Conservation (phyloP, 2,113 vertebrate genomes). For the Micromys minutus region DNA sequence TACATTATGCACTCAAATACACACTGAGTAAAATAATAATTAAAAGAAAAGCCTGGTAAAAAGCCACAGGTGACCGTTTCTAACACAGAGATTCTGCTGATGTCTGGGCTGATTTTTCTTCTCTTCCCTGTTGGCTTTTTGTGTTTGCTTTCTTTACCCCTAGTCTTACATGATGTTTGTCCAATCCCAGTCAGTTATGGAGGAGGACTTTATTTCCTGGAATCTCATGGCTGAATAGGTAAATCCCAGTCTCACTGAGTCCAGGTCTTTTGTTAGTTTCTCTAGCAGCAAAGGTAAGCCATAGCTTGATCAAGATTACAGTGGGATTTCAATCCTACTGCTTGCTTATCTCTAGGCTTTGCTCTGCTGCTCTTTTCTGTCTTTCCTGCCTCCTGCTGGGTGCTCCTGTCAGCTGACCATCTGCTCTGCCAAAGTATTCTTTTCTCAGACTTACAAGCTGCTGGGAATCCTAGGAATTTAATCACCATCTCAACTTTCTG, state of each 20-base stretch:
- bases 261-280: neutral
- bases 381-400: neutral
- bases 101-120: slow-evolving; percentile 12
- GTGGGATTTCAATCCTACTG: neutral
- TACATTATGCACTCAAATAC: too few relatives aligned
- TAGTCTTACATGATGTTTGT: neutral
- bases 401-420: neutral
- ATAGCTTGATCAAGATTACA: fast-evolving
- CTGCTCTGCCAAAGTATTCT: neutral
- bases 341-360: neutral
- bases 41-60: neutral
- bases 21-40: neutral
- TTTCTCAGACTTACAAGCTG: neutral
- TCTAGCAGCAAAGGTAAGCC: neutral
- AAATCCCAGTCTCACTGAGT: neutral
- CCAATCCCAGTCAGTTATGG: neutral
- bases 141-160: neutral
- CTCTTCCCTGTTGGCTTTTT: neutral
- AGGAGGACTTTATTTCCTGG: neutral
- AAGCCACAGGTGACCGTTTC: neutral
- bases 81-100: neutral
- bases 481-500: neutral
- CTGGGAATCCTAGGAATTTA: neutral
- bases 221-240: neutral
- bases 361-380: neutral